Conservation (phyloP, 2,797 vertebrate genomes). For the Cyprinodon diabolis region DNA sequence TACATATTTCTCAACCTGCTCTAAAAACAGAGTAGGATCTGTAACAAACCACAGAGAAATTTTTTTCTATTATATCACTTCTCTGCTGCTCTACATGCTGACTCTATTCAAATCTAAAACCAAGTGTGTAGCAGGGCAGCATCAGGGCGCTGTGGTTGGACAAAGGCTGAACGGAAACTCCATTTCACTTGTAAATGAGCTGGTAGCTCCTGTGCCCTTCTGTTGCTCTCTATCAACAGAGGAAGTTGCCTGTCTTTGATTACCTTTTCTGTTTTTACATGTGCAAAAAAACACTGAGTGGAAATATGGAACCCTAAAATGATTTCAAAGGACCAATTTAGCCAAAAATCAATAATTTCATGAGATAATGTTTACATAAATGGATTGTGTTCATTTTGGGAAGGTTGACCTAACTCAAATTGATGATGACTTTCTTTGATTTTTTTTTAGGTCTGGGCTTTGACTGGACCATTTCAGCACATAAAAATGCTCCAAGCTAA, state of each 20-base stretch:
- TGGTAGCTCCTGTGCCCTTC: conserved; percentile 23
- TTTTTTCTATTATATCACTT: not conserved
- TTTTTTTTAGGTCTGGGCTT: not conserved
- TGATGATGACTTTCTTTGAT: too few species aligned
- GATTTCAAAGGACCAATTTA: not conserved
- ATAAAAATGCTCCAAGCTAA: not conserved
- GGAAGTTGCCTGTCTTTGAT: conserved; percentile 41
- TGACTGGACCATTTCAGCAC: not conserved
- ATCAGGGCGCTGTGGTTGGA: conserved; percentile 8
- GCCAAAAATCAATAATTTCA: not conserved
- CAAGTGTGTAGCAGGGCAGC: not conserved
- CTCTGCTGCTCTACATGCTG: not conserved
- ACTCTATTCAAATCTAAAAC: conserved; percentile 39
- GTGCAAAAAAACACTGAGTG: conserved; percentile 36
- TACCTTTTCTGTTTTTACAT: conserved; percentile 42
- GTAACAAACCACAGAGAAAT: not conserved
- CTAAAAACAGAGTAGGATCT: not conserved
- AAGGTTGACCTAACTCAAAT: not conserved
- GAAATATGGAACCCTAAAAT: conserved; percentile 61
- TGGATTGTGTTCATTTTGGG: not conserved
- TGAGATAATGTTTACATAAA: not conserved
- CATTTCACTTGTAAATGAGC: conserved; percentile 77
- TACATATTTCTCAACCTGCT: not conserved
- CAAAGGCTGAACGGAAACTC: conserved; percentile 59
- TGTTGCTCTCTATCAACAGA: conserved; percentile 5